Conservation (phyloP, 2,888 invertebrate genomes). For the Ceratothoa steindachneri region DNA sequence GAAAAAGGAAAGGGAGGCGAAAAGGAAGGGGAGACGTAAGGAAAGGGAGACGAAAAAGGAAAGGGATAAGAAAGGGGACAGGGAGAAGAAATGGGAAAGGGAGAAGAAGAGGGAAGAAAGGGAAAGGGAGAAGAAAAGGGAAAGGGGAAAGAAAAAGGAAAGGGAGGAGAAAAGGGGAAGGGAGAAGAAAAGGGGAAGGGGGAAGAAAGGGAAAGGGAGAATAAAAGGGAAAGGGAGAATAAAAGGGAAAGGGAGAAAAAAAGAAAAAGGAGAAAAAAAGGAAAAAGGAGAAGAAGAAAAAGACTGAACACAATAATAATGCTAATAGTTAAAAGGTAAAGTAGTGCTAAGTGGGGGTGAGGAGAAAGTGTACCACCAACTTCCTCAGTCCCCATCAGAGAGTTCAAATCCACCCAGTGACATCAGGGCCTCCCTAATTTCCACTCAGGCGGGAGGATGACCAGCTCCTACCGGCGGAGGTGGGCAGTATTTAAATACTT, state of each 20-base stretch:
- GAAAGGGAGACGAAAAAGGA: not conserved
- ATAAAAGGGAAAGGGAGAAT: not conserved
- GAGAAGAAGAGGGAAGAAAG: not conserved
- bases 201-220: not conserved
- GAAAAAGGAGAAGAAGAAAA: not conserved
- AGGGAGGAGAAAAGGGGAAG: not conserved
- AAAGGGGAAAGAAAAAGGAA: not conserved
- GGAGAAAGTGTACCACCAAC: too few species aligned
- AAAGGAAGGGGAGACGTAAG: not conserved
- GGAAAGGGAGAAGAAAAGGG: not conserved
- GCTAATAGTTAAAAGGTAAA: too few species aligned
- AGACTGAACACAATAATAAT: too few species aligned
- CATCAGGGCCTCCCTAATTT: too few species aligned
- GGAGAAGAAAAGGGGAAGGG: not conserved
- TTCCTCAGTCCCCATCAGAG: too few species aligned
- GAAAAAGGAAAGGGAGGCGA: not conserved
- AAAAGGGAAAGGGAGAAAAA: not conserved
- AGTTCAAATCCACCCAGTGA: too few species aligned
- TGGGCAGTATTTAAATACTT: too few species aligned
- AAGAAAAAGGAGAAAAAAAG: not conserved
- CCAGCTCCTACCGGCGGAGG: too few species aligned
- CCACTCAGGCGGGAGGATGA: too few species aligned
- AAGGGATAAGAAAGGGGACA: not conserved
- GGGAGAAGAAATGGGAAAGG: not conserved
- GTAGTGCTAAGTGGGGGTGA: too few species aligned